A percentile compares a stretch with the other conserved stretches of the same genome.
Conservation (phyloP, 1,140 invertebrate genomes). For the Rhopalosiphum padi region DNA sequence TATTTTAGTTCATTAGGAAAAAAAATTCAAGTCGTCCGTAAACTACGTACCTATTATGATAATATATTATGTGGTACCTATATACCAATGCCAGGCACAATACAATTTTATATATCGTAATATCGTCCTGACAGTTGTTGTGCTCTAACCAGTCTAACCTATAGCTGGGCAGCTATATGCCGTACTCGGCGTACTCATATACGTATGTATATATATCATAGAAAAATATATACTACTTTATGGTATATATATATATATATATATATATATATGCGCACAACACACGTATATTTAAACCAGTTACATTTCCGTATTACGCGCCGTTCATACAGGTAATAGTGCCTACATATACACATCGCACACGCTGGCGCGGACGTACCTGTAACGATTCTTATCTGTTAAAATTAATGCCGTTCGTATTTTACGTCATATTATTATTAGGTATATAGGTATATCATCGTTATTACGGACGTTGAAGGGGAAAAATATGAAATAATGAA, state of each 20-base stretch:
- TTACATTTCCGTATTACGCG: constrained; percentile 26
- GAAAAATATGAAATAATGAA: constrained; percentile 18
- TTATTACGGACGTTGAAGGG: background rate
- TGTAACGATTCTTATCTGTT: constrained; percentile 9
- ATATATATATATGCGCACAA: background rate
- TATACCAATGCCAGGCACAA: no score
- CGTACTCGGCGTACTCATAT: background rate
- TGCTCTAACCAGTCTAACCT: no score
- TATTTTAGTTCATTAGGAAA: no score
- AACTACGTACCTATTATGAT: no score
- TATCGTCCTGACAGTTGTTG: no score
- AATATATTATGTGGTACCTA: no score
- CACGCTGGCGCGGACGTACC: background rate
- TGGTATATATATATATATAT: background rate
- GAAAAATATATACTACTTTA: background rate
- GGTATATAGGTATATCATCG: background rate
- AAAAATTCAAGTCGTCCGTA: no score
- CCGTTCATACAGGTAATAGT: background rate
- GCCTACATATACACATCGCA: background rate
- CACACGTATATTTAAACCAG: background rate
- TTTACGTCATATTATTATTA: background rate
- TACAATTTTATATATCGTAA: no score
- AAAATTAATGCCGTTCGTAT: constrained; percentile 15
- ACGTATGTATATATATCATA: background rate
- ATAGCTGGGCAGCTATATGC: no score